These are phyloP conservation scores for Sialis fuliginosa DNA, from an alignment of 2,888 invertebrate genomes.

Conservation along the genomic window DNA sequence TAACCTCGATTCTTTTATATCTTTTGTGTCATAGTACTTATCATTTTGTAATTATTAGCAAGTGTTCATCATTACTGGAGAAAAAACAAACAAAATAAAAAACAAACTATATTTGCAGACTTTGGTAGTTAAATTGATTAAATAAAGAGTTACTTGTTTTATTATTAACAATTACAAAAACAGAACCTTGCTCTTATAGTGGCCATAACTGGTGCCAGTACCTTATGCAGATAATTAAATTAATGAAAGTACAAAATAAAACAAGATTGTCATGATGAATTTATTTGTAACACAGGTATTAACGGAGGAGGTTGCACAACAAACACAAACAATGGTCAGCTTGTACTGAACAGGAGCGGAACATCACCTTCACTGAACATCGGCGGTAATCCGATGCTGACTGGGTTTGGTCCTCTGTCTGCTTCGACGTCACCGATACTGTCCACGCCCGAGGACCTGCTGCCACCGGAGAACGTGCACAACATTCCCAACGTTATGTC, in stretches of 20 bases:
- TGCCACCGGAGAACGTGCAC: constrained; percentile 25
- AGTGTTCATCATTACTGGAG: no score
- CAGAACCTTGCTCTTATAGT: no score
- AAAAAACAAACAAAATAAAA: no score
- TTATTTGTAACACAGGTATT: not conserved
- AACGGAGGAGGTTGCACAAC: constrained; percentile 1
- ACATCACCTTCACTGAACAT: constrained; percentile 30
- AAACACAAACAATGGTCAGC: constrained; percentile 22
- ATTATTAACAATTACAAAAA: no score
- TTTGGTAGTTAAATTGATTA: no score
- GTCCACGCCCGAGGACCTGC: constrained; percentile 28
- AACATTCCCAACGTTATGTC: constrained; percentile 21
- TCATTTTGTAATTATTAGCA: no score
- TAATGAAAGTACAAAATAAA: not conserved
- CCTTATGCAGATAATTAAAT: no score
- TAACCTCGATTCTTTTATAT: no score
- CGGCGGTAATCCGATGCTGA: constrained; percentile 27
- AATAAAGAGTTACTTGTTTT: no score
- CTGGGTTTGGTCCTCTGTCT: constrained; percentile 37
- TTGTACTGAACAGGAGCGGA: constrained; percentile 33
- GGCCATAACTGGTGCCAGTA: no score
- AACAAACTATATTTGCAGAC: no score
- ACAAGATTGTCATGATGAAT: not conserved
- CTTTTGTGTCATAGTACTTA: no score
- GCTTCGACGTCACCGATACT: constrained; percentile 43